Conservation (phyloP, 2,797 vertebrate genomes). For the Danionella dracula region DNA sequence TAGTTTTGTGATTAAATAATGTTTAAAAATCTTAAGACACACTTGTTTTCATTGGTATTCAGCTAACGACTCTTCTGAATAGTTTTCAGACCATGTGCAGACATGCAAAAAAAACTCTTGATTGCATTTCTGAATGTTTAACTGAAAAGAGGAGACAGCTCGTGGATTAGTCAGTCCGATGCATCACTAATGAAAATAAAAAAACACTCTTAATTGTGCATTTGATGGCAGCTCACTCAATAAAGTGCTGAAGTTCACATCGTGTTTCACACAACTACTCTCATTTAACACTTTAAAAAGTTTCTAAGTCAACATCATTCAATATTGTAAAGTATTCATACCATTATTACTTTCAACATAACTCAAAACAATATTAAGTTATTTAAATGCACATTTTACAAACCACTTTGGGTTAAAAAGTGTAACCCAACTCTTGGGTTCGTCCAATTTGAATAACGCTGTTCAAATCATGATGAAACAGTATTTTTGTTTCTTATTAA, state of each 20-base stretch:
- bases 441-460: too few species aligned
- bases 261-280: slow-evolving; percentile 8
- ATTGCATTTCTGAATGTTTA: slow-evolving; percentile 6
- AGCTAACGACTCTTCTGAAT: neutral
- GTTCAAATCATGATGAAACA: too few species aligned
- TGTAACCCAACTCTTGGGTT: too few species aligned
- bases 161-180: slow-evolving; percentile 23
- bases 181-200: slow-evolving; percentile 5
- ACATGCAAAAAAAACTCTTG: slow-evolving; percentile 25
- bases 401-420: too few species aligned
- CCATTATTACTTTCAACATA: too few species aligned
- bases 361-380: too few species aligned
- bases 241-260: slow-evolving; percentile 69
- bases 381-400: too few species aligned
- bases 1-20: neutral
- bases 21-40: too few species aligned
- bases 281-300: neutral
- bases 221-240: slow-evolving; percentile 45
- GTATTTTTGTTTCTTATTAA: too few species aligned
- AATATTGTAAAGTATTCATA: too few species aligned
- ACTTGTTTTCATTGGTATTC: neutral
- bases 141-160: neutral
- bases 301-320: too few species aligned
- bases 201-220: slow-evolving; percentile 9
- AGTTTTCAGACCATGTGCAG: slow-evolving; percentile 23